These are phyloP conservation scores for Drosophila acutilabella DNA, from an alignment of 2,888 invertebrate species.

Conservation along the genomic window DNA sequence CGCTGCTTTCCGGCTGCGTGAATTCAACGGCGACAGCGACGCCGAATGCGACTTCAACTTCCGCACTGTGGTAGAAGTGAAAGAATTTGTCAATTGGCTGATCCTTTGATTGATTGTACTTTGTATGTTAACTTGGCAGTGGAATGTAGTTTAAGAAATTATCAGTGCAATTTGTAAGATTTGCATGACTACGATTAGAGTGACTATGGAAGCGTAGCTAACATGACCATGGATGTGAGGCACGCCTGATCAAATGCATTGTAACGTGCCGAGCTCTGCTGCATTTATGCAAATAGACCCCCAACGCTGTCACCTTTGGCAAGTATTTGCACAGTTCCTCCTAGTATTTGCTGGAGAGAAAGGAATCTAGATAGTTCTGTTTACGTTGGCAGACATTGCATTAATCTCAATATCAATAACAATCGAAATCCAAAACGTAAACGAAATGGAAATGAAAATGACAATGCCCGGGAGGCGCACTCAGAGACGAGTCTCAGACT, in stretches of 20 bases:
- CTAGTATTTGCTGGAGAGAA: conserved; percentile 25
- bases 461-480: conserved; percentile 22
- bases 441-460: conserved; percentile 15
- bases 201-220: conserved; percentile 12
- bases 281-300: conserved; percentile 29
- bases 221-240: conserved; percentile 25
- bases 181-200: background rate
- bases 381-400: conserved; percentile 30
- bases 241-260: conserved; percentile 21
- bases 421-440: conserved; percentile 10
- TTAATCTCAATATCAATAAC: conserved; percentile 26
- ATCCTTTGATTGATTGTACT: background rate
- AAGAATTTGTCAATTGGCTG: background rate
- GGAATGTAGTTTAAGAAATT: background rate
- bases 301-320: conserved; percentile 4
- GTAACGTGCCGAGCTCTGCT: conserved; percentile 8
- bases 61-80: conserved; percentile 17
- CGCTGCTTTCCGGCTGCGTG: conserved; percentile 37
- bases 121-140: background rate
- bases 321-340: conserved; percentile 15
- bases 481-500: background rate
- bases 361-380: conserved; percentile 39
- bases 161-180: background rate
- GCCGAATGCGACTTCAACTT: conserved; percentile 16
- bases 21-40: conserved; percentile 2